Evolutionary conservation across 2,113 vertebrate species (phyloP).

Genomic region (Cettia cetti): DNA sequence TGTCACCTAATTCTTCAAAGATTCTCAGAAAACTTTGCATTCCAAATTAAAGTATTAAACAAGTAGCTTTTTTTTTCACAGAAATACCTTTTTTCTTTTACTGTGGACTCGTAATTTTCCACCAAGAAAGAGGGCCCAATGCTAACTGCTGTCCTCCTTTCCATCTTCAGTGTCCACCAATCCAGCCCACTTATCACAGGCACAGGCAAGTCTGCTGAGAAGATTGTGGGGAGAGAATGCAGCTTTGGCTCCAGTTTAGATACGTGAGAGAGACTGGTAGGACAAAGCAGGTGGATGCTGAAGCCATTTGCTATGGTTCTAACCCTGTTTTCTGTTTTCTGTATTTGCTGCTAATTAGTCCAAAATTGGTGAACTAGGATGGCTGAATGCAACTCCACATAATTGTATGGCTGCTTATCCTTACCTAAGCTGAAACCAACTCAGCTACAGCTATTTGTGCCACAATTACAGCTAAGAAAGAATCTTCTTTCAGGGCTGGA

Average conservation of each 20-base stretch:
- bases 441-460: not conserved
- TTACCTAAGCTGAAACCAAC: not conserved
- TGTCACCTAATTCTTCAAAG: not conserved
- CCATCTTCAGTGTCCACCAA: not conserved
- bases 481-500: not conserved
- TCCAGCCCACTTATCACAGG: not conserved
- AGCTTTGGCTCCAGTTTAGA: not conserved
- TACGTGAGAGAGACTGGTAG: not conserved
- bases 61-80: not conserved
- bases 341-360: not conserved
- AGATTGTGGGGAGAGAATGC: not conserved
- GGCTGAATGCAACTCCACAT: not conserved
- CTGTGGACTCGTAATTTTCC: not conserved
- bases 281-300: not conserved
- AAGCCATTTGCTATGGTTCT: not conserved
- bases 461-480: not conserved
- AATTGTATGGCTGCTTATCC: not conserved
- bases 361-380: not conserved
- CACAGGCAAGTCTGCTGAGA: not conserved
- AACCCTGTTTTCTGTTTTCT: not conserved
- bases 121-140: not conserved
- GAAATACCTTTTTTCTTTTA: not conserved
- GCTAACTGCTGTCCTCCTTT: not conserved
- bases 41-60: not conserved
- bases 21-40: not conserved